Evolutionary conservation across 53 echinoderm and acorn worm genomes (phyloP).

Genomic region (Stichopus horrens): DNA sequence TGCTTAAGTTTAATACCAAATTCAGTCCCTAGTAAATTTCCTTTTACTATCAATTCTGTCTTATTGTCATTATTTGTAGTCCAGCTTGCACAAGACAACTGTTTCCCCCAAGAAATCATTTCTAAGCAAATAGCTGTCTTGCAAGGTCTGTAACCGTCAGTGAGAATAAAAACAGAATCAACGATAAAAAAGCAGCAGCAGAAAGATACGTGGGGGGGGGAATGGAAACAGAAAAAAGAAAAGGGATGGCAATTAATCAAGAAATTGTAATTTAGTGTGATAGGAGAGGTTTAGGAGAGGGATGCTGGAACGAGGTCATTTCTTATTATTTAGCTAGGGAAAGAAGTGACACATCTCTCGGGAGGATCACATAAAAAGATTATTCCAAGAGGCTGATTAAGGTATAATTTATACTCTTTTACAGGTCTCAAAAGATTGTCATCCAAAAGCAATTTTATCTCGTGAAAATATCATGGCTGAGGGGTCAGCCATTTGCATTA

Average conservation of each 20-base stretch:
- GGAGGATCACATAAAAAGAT: neutral
- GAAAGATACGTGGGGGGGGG: neutral
- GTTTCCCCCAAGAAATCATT: too few species aligned
- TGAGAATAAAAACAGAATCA: too few species aligned
- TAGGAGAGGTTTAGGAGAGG: neutral
- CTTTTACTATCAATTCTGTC: too few species aligned
- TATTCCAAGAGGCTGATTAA: neutral
- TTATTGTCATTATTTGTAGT: too few species aligned
- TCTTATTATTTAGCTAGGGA: neutral
- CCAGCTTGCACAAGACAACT: too few species aligned
- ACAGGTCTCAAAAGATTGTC: neutral
- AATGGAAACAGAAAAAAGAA: neutral
- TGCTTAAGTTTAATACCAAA: too few species aligned
- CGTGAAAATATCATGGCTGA: neutral
- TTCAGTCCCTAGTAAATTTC: too few species aligned
- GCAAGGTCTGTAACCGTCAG: too few species aligned
- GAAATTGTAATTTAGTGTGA: conserved; percentile 24
- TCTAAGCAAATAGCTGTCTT: too few species aligned
- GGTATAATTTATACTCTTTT: neutral
- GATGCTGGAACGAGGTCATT: neutral
- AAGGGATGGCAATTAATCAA: conserved; percentile 19
- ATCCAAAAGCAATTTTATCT: neutral
- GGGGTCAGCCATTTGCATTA: neutral
- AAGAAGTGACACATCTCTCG: neutral
- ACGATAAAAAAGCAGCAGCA: too few species aligned